Evolutionary conservation across 35 echinoderm and acorn worm species (phyloP).

Genomic region (Stichopus chloronotus): DNA sequence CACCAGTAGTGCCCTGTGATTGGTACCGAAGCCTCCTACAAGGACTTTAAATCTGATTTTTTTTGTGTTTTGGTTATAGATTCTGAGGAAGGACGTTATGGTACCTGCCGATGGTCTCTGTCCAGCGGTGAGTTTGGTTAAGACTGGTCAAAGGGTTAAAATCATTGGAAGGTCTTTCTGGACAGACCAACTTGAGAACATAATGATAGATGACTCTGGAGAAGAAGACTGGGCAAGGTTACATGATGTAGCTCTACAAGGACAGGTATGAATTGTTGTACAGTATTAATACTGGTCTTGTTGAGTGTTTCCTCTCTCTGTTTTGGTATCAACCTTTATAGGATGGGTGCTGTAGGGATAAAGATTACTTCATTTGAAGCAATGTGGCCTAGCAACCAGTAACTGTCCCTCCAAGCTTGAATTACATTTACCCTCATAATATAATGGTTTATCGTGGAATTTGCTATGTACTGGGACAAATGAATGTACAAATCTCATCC

Average conservation of each 20-base stretch:
- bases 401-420: no score
- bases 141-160: conserved; percentile 70
- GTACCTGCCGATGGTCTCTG: conserved; percentile 67
- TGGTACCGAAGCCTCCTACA: no score
- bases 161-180: conserved; percentile 77
- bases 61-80: conserved; percentile 32
- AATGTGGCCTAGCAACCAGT: no score
- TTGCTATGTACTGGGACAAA: no score
- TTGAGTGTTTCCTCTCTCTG: not conserved
- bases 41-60: not conserved
- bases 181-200: conserved; percentile 83
- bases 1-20: no score
- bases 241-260: conserved; percentile 84
- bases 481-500: no score
- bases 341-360: not conserved
- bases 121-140: conserved; percentile 77
- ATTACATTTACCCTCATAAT: no score
- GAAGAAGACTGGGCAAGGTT: conserved; percentile 90
- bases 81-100: conserved; percentile 61
- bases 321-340: not conserved
- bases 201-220: conserved; percentile 83
- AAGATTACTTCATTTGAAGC: no score
- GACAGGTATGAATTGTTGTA: conserved; percentile 79
- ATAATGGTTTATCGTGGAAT: no score
- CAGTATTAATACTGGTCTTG: not conserved